Conservation (phyloP, 64 coral and sea anemone genomes). For the Porites australiensis region DNA sequence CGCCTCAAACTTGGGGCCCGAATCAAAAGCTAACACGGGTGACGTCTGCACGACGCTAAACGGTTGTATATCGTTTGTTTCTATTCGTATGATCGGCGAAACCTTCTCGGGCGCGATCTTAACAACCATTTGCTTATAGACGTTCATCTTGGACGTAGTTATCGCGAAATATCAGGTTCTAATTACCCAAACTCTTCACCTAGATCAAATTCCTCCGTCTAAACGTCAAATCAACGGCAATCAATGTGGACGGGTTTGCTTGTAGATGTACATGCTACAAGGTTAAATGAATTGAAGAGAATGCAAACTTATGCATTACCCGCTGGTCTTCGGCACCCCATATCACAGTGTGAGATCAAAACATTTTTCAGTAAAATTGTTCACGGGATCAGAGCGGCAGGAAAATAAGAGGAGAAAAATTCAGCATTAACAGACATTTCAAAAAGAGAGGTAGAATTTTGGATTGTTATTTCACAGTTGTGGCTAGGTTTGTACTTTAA, state of each 20-base stretch:
- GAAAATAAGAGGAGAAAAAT: background rate
- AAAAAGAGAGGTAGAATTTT: background rate
- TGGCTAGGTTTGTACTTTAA: background rate
- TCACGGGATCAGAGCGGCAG: too few relatives aligned
- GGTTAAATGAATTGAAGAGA: slow-evolving; percentile 7
- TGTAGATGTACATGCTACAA: background rate
- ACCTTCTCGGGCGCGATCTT: background rate
- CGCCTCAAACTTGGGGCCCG: slow-evolving; percentile 55
- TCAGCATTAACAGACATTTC: background rate
- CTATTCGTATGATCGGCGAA: background rate
- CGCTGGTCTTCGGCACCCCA: background rate
- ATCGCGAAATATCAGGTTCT: background rate
- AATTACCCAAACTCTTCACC: background rate
- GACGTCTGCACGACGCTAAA: slow-evolving; percentile 5
- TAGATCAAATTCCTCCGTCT: background rate
- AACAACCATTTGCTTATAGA: background rate
- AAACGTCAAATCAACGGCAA: background rate
- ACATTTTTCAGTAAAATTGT: background rate
- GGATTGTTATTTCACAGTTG: background rate
- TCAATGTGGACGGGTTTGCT: background rate
- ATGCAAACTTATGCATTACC: slow-evolving; percentile 1
- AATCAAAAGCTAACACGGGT: slow-evolving; percentile 43
- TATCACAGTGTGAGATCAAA: slow-evolving; percentile 9
- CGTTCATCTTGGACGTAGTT: background rate
- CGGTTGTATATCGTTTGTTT: background rate